Evolutionary conservation across 1,140 invertebrate species (phyloP), one percentile per base, ranked within the genome.

Genomic region (Drosophila sp.): DNA sequence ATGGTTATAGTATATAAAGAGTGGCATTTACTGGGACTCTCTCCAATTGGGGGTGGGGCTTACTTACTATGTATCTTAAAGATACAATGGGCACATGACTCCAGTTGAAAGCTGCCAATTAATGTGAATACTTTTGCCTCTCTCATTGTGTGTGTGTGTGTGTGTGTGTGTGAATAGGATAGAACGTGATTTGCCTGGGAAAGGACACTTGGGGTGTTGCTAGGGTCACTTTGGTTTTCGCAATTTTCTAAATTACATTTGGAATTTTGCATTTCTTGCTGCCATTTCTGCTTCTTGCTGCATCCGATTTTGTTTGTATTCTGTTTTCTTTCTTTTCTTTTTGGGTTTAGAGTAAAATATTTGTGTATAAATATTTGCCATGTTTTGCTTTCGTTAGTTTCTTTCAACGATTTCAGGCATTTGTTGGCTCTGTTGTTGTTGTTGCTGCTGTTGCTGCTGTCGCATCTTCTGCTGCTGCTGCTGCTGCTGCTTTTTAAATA

Each of bases 221-320:
- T 50, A 8, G 44, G 44, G 44, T 50, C 44, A 50, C 44, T 57
- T 70, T 66, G 57, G 56, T 64, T 62, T 72, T 69, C 56, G 70
- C 82, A 80, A 86, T 85, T 85, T 84, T 85, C 78, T 70, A 85
- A 85, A 85, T 86, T 86, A 85, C 81, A 86, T 85, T 86, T 81
- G 60, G 62, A 70, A 69, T 85, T 84, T 85, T 84, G 81, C 81
- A 80, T 71, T 80, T 60, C 33, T 23, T 60, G 33, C 58, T 41
- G 70, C 54, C 54, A 60, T 58, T 61, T 66, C 74, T 40, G 67
- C 56, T 79, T 35, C 55, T 32, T 56, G 32, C 57, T 33, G 50
- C 64, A 32, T 64, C 40, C 8, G 44, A 50, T 50, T 50, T 50
- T 50, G 25, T 50, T 47, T 47, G 17, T 47, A 11, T 47, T 30